Evolutionary conservation across 2,888 invertebrate genomes (phyloP).

Genomic region (Drosophila nr. fundita): DNA sequence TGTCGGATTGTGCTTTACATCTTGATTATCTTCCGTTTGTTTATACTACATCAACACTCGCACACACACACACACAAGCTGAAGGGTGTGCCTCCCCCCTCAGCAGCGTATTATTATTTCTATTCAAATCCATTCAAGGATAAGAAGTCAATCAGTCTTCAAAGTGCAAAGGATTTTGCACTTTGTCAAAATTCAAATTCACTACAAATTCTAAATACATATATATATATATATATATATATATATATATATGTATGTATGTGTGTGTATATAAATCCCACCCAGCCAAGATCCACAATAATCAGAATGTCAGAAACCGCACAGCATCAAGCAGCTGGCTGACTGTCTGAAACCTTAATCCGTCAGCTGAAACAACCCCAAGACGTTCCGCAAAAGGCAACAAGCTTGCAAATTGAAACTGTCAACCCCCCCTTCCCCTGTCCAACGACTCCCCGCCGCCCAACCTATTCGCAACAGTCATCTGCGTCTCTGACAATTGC

Average conservation of each 20-base stretch:
- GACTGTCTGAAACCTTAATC: constrained; percentile 64
- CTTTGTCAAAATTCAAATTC: constrained; percentile 78
- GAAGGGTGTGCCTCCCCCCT: constrained; percentile 15
- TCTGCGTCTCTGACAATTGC: constrained; percentile 16
- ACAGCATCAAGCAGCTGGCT: constrained; percentile 17
- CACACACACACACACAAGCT: constrained; percentile 7
- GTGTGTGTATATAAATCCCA: background rate
- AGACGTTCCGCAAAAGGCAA: constrained; percentile 66
- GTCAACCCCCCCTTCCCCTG: constrained; percentile 17
- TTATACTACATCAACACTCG: constrained; percentile 54
- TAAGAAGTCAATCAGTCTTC: constrained; percentile 83
- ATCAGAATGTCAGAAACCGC: constrained; percentile 16
- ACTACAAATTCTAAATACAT: constrained; percentile 37
- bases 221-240: background rate
- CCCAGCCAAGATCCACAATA: background rate
- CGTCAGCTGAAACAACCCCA: constrained; percentile 71
- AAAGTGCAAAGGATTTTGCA: constrained; percentile 82
- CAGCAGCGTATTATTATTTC: constrained; percentile 60
- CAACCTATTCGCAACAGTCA: background rate
- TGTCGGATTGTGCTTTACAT: constrained; percentile 76
- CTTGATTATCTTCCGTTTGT: constrained; percentile 83
- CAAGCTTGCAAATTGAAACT: constrained; percentile 74
- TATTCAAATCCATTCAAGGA: constrained; percentile 82
- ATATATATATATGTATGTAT: background rate
- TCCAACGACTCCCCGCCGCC: background rate